These are phyloP conservation scores for Drosophila barbarae DNA, from an alignment of 2,888 invertebrate genomes.

Conservation along the genomic window DNA sequence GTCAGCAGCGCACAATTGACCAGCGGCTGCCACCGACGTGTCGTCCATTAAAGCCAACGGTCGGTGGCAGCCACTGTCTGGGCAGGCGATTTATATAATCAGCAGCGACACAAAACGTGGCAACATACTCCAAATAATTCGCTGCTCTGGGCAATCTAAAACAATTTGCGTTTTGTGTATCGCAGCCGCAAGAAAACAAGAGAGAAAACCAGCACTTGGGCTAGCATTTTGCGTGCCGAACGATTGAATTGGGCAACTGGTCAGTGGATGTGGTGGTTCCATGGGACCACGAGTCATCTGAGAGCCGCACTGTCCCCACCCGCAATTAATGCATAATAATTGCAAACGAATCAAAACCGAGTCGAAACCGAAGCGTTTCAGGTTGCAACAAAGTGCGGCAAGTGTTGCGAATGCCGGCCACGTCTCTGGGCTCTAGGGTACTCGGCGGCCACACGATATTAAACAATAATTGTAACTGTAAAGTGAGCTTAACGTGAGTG, in stretches of 20 bases:
- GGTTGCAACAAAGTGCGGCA: conserved; percentile 58
- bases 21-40: conserved; percentile 56
- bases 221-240: conserved; percentile 20
- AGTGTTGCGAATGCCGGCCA: conserved; percentile 62
- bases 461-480: conserved; percentile 75
- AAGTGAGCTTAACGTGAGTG: conserved; percentile 74
- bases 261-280: conserved; percentile 8
- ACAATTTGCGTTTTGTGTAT: conserved; percentile 67
- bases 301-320: conserved; percentile 63
- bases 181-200: conserved; percentile 18
- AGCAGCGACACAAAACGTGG: conserved; percentile 71
- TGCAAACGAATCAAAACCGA: conserved; percentile 58
- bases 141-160: conserved; percentile 61
- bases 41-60: conserved; percentile 33
- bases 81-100: conserved; percentile 67
- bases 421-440: conserved; percentile 50
- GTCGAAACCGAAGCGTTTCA: conserved; percentile 33
- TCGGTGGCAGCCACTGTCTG: neutral
- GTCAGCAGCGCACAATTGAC: conserved; percentile 48
- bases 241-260: conserved; percentile 46
- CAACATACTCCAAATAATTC: conserved; percentile 66
- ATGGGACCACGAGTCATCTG: conserved; percentile 49
- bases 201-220: conserved; percentile 3
- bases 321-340: conserved; percentile 74
- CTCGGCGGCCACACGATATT: conserved; percentile 66